phyloP scores from a whole-genome alignment of 1,140 invertebrate species.

The Wiebesia pumilae region DNA sequence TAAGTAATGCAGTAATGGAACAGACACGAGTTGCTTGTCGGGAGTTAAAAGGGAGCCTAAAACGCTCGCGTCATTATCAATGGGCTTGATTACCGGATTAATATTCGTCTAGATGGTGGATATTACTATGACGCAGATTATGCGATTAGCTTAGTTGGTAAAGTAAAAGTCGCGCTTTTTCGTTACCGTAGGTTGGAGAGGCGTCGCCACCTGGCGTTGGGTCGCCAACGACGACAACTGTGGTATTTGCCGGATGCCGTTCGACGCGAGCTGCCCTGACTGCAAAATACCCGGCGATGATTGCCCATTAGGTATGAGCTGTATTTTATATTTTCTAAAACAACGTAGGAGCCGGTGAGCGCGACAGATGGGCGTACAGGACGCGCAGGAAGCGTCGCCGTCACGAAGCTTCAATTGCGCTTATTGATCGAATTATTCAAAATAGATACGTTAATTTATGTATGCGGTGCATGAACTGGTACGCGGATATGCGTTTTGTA shows the following conservation, averaged over 20 bases:
- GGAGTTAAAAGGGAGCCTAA: too few species aligned
- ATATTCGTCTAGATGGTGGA: too few species aligned
- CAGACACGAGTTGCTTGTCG: too few species aligned
- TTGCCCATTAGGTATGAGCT: constrained; percentile 87
- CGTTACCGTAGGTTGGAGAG: constrained; percentile 85
- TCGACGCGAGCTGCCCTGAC: constrained; percentile 98
- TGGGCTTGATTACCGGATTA: too few species aligned
- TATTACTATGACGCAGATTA: too few species aligned
- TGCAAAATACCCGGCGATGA: constrained; percentile 98
- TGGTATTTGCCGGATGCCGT: constrained; percentile 98
- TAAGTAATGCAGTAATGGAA: too few species aligned
- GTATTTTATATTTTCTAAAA: constrained; percentile 5
- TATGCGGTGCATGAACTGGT: too few species aligned
- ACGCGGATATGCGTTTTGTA: too few species aligned
- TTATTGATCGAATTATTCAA: background rate
- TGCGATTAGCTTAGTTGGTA: background rate
- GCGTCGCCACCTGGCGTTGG: constrained; percentile 98
- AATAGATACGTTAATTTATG: too few species aligned
- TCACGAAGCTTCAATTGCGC: too few species aligned
- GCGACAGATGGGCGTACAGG: background rate
- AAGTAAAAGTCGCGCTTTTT: constrained; percentile 15
- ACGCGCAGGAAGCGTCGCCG: background rate
- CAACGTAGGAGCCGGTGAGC: background rate
- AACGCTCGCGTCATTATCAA: too few species aligned
- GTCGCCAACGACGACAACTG: constrained; percentile 99